Conservation (phyloP, 1,140 invertebrate species). For the Cataglyphis hispanica region DNA sequence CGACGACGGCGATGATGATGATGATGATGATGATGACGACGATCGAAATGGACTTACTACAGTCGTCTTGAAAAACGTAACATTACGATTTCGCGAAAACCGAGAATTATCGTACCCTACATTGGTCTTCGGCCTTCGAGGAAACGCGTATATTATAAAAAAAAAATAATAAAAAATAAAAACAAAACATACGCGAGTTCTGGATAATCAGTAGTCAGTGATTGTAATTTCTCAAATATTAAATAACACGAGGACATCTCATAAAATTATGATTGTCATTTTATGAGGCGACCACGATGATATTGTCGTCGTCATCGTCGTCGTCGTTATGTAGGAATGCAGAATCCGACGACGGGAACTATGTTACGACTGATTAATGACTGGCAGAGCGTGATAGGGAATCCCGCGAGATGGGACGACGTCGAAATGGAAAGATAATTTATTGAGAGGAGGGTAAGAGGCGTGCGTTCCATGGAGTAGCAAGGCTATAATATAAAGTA, state of each 20-base stretch:
- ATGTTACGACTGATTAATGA: slow-evolving; percentile 67
- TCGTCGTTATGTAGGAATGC: slow-evolving; percentile 34
- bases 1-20: neutral
- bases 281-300: neutral
- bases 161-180: neutral
- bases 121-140: neutral
- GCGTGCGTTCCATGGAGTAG: no score
- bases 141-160: neutral
- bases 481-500: slow-evolving; percentile 25
- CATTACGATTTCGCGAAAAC: slow-evolving; percentile 4
- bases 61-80: neutral
- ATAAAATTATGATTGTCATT: slow-evolving; percentile 11
- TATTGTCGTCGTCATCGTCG: neutral
- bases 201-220: neutral
- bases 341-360: slow-evolving; percentile 31
- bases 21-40: neutral
- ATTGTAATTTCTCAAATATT: neutral
- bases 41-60: neutral
- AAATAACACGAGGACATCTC: slow-evolving; percentile 14
- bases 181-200: neutral
- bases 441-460: slow-evolving; percentile 29
- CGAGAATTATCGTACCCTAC: neutral
- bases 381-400: slow-evolving; percentile 24
- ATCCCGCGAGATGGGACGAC: slow-evolving; percentile 31
- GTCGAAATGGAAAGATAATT: slow-evolving; percentile 43